These are phyloP conservation scores for Timandra comae DNA, from an alignment of 2,888 invertebrate species.

Conservation along the genomic window DNA sequence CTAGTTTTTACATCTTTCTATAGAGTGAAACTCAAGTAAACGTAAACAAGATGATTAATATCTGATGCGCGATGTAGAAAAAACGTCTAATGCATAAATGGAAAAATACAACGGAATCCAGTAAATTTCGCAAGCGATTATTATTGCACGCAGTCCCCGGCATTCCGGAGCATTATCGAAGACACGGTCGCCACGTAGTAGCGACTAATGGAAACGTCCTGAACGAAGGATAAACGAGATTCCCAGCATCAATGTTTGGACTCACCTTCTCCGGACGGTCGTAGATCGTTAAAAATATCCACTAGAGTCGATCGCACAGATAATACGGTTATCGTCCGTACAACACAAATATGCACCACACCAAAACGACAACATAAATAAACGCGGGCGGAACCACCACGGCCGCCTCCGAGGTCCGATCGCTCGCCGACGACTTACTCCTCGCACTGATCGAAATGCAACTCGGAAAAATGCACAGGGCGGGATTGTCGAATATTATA, in stretches of 20 bases:
- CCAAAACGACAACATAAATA: conserved; percentile 76
- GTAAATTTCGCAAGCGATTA: conserved; percentile 24
- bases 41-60: too few species aligned
- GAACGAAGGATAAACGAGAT: conserved; percentile 32
- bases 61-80: conserved; percentile 5
- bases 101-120: conserved; percentile 3
- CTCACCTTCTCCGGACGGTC: conserved; percentile 61
- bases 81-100: conserved; percentile 7
- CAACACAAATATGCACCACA: conserved; percentile 75
- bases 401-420: conserved; percentile 34
- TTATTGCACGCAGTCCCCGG: conserved; percentile 31
- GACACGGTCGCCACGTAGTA: conserved; percentile 58
- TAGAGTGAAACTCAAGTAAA: too few species aligned
- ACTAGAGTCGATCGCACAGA: conserved; percentile 68
- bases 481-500: conserved; percentile 74
- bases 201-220: conserved; percentile 45
- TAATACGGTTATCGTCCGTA: conserved; percentile 74
- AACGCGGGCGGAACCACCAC: conserved; percentile 59
- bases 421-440: conserved; percentile 51
- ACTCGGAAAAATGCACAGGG: conserved; percentile 70
- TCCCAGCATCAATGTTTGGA: conserved; percentile 44
- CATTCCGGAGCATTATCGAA: conserved; percentile 49
- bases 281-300: conserved; percentile 69
- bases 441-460: conserved; percentile 66
- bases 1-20: too few species aligned